Evolutionary conservation across 1,140 invertebrate genomes (phyloP), one percentile per base, ranked within the genome.

Genomic region (Eulimnadia texana): DNA sequence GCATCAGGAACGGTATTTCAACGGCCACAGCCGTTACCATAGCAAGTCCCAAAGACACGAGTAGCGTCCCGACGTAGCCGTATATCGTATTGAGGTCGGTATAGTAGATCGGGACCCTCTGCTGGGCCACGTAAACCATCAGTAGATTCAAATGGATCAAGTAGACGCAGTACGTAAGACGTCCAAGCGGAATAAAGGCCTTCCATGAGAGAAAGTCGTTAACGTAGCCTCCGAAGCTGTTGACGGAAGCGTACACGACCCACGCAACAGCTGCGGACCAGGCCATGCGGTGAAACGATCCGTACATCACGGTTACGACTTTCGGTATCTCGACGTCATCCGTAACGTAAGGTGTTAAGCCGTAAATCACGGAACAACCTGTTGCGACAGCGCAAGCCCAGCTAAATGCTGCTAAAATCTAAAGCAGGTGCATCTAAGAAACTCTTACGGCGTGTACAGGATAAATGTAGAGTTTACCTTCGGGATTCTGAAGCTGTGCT

Each of bases 111-210:
- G 9, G 77, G 75, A 66, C 86, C 84, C 70, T 85, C 81, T 19
- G 89, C 70, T 70, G 88, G 84, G n/a, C 87, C 71, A 2, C 86
- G 82, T 64, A 87, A 47, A 82, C 80, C 16, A 82, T 85, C 50
- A 84, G 78, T 72, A 83, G 81, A 84, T 88, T 88, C 62, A 90
- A 88, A 75, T 95, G 91, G 13, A 94, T 80, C 25, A 95, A 78
- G 72, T 94, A 96, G 9, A 89, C 85, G 70, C 87, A 88, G 72
- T 93, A 95, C 22, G n/a, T n/a, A n/a, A n/a, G n/a, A n/a, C n/a
- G n/a, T n/a, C n/a, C n/a, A n/a, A n/a, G n/a, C n/a, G n/a, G n/a
- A n/a, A n/a, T n/a, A n/a, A n/a, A n/a, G n/a, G n/a, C n/a, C n/a
- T n/a, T n/a, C n/a, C n/a, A n/a, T n/a, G n/a, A n/a, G n/a, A n/a